Base-by-base conservation (phyloP, 2,797 vertebrate genomes). In the Peromyscus attwateri region DNA sequence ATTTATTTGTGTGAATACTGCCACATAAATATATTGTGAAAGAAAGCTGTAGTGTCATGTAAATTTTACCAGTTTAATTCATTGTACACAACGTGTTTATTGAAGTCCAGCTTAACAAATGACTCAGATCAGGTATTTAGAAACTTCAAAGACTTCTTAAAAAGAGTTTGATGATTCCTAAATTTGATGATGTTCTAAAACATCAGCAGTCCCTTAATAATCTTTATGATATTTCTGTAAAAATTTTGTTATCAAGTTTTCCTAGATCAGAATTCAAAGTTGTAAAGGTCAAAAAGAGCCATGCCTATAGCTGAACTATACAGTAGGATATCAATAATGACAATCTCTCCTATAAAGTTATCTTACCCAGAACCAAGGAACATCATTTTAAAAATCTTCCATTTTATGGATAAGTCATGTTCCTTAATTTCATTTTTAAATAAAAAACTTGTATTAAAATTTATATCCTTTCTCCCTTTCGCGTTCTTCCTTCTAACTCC, bases 141-240 rank as follows among this genome's bases (percentile, higher is more conserved):
- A 46, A 76, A 40, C 13, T 87, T 80, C 21, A 55, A 27, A 23
- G 12, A 62, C 1, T 1, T 70, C 17, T 70, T 82, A 21, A n/a
- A 27, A 79, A 90, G 17, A 79, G 3, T 71, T 87, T 87, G 37
- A 90, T 81, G 29, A 57, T 57, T 88, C 27, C 7, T 49, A 11
- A 83, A 70, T 77, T 57, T 88, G 27, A 31, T 94, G 29, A 34
- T 87, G 13, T 52, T 64, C 76, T 27, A 95, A 92, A 93, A 43
- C 91, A 91, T 57, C 23, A 92, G 11, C 5, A 93, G 1, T 19
- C 10, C 40, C 13, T 85, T 80, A 77, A 57, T 31, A 75, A 29
- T 10, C 6, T 29, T 60, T 55, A 40, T 34, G 11, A 91, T 1
- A 94, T 25, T 6, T 95, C 82, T 29, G 80, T 88, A 55, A 88